These are phyloP conservation scores for Odontamblyopus lacepedii DNA, from an alignment of 2,797 vertebrate genomes.

Conservation along the genomic window DNA sequence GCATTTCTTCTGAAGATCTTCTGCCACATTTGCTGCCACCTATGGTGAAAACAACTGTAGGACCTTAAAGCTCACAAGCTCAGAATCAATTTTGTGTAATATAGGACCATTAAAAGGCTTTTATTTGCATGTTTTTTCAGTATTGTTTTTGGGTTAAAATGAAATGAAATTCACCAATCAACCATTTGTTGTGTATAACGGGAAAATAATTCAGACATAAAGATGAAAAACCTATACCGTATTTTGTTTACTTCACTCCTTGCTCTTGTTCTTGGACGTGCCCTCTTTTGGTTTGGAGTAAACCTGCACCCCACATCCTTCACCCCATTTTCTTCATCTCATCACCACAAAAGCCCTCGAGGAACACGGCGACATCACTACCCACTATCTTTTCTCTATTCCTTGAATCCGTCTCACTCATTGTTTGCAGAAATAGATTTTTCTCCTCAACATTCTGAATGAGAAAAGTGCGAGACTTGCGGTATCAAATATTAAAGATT, in stretches of 20 bases:
- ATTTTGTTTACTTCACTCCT: background rate
- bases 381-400: constrained; percentile 38
- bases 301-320: constrained; percentile 21
- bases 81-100: too few species aligned
- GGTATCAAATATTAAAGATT: constrained; percentile 74
- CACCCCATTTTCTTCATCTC: constrained; percentile 11
- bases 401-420: constrained; percentile 34
- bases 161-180: background rate
- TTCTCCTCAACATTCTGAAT: constrained; percentile 28
- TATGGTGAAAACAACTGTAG: too few species aligned
- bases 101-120: too few species aligned
- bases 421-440: constrained; percentile 55
- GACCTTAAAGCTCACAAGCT: too few species aligned
- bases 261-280: background rate
- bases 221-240: background rate
- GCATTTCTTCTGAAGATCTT: too few species aligned
- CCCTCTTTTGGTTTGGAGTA: constrained; percentile 36
- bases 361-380: constrained; percentile 44
- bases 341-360: constrained; percentile 34
- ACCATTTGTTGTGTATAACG: background rate
- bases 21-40: too few species aligned
- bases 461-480: constrained; percentile 46
- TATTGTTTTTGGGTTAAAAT: too few species aligned
- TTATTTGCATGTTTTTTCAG: too few species aligned
- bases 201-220: background rate